phyloP scores from a whole-genome alignment of 2,113 vertebrate genomes.

The Pampusana beccarii region DNA sequence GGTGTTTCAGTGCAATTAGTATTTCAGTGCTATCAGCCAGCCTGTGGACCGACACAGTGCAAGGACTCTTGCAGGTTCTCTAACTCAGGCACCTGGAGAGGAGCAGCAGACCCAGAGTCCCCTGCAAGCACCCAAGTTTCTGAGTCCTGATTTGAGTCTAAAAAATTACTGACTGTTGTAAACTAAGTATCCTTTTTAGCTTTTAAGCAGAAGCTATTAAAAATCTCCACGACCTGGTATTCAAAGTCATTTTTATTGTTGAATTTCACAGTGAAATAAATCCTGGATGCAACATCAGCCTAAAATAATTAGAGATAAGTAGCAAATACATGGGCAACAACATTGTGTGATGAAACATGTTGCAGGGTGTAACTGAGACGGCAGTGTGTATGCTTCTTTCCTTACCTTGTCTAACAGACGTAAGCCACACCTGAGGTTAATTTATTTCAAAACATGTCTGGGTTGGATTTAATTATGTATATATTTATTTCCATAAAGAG shows the following conservation, averaged over 20 bases:
- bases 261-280: constrained; percentile 9
- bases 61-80: background rate
- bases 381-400: background rate
- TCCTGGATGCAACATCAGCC: background rate
- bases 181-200: background rate
- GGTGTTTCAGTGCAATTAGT: background rate
- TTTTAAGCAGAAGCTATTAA: background rate
- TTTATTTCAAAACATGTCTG: constrained; percentile 15
- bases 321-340: background rate
- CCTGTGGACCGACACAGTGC: accelerated
- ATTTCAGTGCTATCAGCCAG: background rate
- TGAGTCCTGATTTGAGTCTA: background rate
- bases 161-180: accelerated
- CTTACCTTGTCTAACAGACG: background rate
- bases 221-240: background rate
- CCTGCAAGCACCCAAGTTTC: accelerated
- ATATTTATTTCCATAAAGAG: background rate
- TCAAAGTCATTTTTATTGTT: constrained; percentile 7
- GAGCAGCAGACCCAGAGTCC: background rate
- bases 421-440: background rate
- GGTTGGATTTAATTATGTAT: background rate
- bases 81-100: no score
- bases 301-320: background rate
- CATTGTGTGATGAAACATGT: background rate
- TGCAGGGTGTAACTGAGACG: background rate